Base-by-base conservation (phyloP, 2,113 vertebrate species). In the Chionis minor region DNA sequence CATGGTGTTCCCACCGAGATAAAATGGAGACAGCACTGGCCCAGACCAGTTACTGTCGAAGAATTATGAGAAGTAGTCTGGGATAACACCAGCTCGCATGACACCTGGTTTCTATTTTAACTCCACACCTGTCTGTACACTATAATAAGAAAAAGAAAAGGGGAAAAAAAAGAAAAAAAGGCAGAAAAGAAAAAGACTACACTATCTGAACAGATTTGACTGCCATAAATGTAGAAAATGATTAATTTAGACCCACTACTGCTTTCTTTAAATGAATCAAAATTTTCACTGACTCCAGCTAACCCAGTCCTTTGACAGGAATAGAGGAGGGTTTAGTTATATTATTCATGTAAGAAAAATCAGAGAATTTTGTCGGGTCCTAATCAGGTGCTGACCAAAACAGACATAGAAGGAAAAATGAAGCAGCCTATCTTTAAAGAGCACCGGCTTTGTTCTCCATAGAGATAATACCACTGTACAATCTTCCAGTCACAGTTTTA, bases 91-190 rank as follows among this genome's bases (percentile, higher is more conserved):
- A 82, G 44, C 66, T 62, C 8, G 0, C 27, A n/a, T 20, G 32
- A 72, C 58, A 84, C n/a, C 27, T 91, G 61, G 24, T 79, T 94
- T 95, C 78, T 79, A 51, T 94, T 94, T 94, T 89, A 92, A 61
- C 51, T 62, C 35, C 35, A 75, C 61, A 92, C 42, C 65, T 96
- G 62, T 81, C 59, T 1, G 1, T 69, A 78, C 24, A 35, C 16
- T 44, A 38, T 8, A 30, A 17, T 32, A 86, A 54, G 33, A 42
- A 56, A 61, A 56, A 10, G 40, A 47, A 27, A 33, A 28, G 8
- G 15, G 12, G 16, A 56, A 66, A 47, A 27, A 33, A 21, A 12
- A 20, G 10, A 24, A 2, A 24, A 19, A 5, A 38, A 23, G 23
- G 1, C 47, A 5, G 4, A 9, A 33, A 44, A 30, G 8, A 35